Evolutionary conservation across 2,888 invertebrate species (phyloP).

Genomic region (Drosophila anceps): DNA sequence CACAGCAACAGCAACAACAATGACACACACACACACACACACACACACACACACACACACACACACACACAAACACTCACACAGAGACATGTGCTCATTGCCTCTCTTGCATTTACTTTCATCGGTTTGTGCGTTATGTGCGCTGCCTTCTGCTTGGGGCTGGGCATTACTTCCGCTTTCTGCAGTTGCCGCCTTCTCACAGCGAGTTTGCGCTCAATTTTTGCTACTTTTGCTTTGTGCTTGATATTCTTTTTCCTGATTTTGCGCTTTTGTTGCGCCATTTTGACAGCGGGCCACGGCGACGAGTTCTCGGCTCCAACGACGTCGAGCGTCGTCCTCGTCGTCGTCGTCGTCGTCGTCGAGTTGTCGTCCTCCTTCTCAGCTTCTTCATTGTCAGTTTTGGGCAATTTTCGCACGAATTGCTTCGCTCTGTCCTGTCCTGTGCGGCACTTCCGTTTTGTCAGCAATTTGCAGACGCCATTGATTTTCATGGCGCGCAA

Average conservation of each 20-base stretch:
- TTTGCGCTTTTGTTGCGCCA: slow-evolving; percentile 76
- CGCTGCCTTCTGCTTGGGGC: slow-evolving; percentile 47
- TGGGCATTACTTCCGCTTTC: slow-evolving; percentile 53
- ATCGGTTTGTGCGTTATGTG: slow-evolving; percentile 62
- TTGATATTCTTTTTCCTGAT: slow-evolving; percentile 69
- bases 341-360: slow-evolving; percentile 8
- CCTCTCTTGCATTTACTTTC: slow-evolving; percentile 64
- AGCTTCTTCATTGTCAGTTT: slow-evolving; percentile 52
- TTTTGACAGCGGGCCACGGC: slow-evolving; percentile 50
- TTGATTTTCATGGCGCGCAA: slow-evolving; percentile 68
- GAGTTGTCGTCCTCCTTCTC: slow-evolving; percentile 16
- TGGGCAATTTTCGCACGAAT: slow-evolving; percentile 62
- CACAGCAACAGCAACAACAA: slow-evolving; percentile 46
- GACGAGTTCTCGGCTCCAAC: slow-evolving; percentile 30
- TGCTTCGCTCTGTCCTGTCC: slow-evolving; percentile 37
- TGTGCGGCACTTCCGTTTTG: slow-evolving; percentile 58
- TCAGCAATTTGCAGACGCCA: slow-evolving; percentile 65
- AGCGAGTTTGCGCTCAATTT: slow-evolving; percentile 79
- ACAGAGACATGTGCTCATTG: slow-evolving; percentile 26
- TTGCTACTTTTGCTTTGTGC: slow-evolving; percentile 77
- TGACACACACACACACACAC: slow-evolving; percentile 20
- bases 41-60: slow-evolving; percentile 15
- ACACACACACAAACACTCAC: slow-evolving; percentile 16
- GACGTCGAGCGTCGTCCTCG: slow-evolving; percentile 6
- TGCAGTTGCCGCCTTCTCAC: slow-evolving; percentile 31